Conservation (phyloP, 2,113 vertebrate species). For the Bungarus multicinctus region DNA sequence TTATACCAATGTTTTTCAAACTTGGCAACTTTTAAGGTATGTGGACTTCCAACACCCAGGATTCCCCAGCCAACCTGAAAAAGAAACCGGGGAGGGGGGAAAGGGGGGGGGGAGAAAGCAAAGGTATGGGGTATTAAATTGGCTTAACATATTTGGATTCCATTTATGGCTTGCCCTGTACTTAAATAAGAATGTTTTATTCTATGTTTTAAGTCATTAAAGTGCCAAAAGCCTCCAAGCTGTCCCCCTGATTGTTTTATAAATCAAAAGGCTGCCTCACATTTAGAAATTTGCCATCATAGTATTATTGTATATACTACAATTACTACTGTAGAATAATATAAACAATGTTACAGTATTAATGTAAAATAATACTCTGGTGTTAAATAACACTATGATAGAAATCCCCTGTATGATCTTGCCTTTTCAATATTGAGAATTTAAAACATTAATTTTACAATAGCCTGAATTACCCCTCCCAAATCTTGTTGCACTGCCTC, state of each 20-base stretch:
- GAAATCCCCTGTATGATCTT: neutral
- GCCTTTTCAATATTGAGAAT: neutral
- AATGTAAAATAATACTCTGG: neutral
- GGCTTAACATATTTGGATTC: neutral
- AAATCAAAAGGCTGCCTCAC: neutral
- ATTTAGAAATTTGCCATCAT: neutral
- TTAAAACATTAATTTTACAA: neutral
- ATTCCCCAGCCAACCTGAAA: neutral
- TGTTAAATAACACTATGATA: neutral
- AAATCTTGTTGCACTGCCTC: neutral
- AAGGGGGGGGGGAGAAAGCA: fast-evolving
- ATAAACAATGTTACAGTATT: neutral
- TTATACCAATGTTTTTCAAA: neutral
- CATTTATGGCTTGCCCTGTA: neutral
- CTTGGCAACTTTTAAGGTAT: neutral
- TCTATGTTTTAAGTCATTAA: neutral
- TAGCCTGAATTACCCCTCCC: neutral
- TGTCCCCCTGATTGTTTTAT: neutral
- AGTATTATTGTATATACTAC: neutral
- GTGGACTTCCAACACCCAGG: neutral
- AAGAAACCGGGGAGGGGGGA: fast-evolving
- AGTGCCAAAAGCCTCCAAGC: neutral
- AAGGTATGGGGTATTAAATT: neutral
- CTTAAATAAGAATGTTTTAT: neutral
- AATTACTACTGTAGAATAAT: neutral